Base-by-base conservation (phyloP, 2,888 invertebrate species). In the Siphonodentalium dalli region DNA sequence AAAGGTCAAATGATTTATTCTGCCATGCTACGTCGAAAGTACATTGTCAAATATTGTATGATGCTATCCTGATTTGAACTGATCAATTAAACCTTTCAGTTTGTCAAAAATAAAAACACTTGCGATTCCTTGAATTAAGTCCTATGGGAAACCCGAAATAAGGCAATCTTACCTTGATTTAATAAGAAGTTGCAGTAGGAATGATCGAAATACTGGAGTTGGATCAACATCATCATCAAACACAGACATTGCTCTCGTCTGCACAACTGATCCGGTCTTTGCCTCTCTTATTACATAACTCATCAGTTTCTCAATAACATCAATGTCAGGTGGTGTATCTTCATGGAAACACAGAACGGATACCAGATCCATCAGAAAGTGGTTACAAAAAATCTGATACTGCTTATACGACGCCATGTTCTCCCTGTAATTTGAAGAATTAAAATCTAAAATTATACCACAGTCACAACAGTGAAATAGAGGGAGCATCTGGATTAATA, bases 141-240 rank as follows among this genome's bases (percentile, higher is more conserved):
- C n/a, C 7, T 18, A 33, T 23, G n/a, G 29, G 18, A 9, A n/a
- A 27, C 13, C 15, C 38, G 9, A 21, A 23, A 5, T 8, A 24
- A 15, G 21, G n/a, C 4, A 39, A 21, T n/a, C 20, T 42, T 55
- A 72, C 72, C 62, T 66, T 42, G 69, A 60, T 38, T 61, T 52
- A 20, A 75, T 65, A 11, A 75, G 61, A 27, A 72, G 65, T 45
- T 75, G 70, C 6, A 75, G 60, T 23, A 74, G 53, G 42, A 74
- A 72, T 5, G 72, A 73, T 27, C 75, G 51, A 6, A 75, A 64
- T 2, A 75, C 74, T n/a, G 74, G 75, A 9, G 65, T 74, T 2
- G 71, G 71, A 50, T 74, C 74, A 49, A 73, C 56, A 9, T 59
- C 54, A 44, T 67, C 68, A 27, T 66, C 59, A 42, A 67, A 63